Evolutionary conservation across 2,797 vertebrate species (phyloP).

Genomic region (Pipistrellus pygmaeus): DNA sequence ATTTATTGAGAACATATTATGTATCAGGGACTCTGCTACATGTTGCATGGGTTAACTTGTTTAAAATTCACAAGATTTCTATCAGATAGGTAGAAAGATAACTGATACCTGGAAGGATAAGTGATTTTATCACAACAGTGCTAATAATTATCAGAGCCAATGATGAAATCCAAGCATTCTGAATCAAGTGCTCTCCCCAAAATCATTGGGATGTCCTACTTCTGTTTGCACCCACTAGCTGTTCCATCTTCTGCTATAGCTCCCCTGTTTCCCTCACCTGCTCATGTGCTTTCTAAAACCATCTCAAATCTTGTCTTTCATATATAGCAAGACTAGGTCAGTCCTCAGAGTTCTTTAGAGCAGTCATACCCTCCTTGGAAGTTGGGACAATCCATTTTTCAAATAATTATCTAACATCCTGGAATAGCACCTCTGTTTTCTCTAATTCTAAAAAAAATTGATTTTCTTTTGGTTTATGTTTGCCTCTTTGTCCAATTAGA

Average conservation of each 20-base stretch:
- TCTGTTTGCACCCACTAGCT: neutral
- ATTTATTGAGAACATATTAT: neutral
- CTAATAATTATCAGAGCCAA: neutral
- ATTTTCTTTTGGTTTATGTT: conserved; percentile 18
- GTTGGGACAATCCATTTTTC: neutral
- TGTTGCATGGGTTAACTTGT: neutral
- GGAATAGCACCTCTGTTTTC: neutral
- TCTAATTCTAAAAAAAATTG: conserved; percentile 11
- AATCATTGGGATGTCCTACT: neutral
- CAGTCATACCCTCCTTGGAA: neutral
- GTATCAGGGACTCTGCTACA: neutral
- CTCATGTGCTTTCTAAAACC: neutral
- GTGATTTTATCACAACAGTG: neutral
- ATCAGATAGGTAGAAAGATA: neutral
- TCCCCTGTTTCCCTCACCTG: neutral
- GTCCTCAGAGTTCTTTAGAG: neutral
- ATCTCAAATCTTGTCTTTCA: neutral
- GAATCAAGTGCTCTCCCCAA: neutral
- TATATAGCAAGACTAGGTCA: neutral
- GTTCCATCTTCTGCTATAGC: neutral
- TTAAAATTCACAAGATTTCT: neutral
- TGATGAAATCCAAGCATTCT: neutral
- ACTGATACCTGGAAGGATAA: neutral
- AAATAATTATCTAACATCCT: conserved; percentile 47
- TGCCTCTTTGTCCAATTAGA: conserved; percentile 53